phyloP scores from a whole-genome alignment of 2,113 vertebrate species.

The Strix uralensis region DNA sequence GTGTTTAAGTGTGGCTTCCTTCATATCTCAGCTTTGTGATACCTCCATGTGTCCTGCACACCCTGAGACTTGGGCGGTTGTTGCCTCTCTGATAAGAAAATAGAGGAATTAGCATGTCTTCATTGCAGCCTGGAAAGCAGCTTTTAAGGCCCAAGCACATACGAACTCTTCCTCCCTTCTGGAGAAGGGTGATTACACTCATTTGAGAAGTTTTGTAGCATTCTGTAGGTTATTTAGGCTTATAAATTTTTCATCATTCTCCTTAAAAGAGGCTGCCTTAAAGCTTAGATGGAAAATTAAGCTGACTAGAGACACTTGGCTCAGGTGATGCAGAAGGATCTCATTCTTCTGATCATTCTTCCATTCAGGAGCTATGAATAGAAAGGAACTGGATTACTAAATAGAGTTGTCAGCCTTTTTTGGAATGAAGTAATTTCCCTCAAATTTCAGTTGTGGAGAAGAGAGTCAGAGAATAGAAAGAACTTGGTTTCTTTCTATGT shows the following conservation, averaged over 20 bases:
- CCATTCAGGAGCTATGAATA: neutral
- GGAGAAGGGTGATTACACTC: neutral
- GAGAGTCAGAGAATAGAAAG: neutral
- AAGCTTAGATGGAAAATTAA: neutral
- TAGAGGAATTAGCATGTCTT: neutral
- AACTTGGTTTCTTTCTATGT: neutral
- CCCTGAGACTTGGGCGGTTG: neutral
- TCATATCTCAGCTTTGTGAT: neutral
- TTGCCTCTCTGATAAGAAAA: neutral
- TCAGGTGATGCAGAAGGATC: neutral
- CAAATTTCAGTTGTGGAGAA: neutral
- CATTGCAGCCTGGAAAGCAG: neutral
- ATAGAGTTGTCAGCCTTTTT: neutral
- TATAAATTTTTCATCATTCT: neutral
- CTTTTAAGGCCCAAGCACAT: neutral
- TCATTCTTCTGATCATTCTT: neutral
- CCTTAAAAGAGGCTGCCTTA: neutral
- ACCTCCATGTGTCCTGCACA: fast-evolving
- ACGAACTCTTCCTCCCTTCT: neutral
- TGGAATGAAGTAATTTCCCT: neutral
- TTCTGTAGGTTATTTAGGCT: neutral
- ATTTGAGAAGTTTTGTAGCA: neutral
- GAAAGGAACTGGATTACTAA: neutral
- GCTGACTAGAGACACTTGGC: neutral
- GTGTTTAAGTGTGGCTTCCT: neutral